These are phyloP conservation scores for Lamellibrachia satsuma DNA, from an alignment of 2,888 invertebrate species.

Conservation along the genomic window DNA sequence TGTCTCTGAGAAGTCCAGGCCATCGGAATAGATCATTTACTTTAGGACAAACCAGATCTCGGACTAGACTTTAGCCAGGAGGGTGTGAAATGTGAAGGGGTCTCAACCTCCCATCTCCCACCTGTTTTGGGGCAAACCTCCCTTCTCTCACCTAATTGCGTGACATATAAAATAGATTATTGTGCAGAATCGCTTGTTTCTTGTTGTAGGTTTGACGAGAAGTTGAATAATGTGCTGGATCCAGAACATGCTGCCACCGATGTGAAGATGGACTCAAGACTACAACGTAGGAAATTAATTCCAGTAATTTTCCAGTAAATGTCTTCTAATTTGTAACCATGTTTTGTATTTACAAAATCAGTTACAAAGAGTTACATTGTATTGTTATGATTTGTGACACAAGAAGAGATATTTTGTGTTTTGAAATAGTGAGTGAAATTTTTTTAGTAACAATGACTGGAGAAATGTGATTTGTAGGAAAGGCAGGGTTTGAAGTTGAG, in stretches of 20 bases:
- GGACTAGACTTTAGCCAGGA: no score
- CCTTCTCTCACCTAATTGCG: no score
- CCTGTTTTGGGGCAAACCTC: no score
- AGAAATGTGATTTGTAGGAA: no score
- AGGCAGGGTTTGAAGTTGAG: not conserved
- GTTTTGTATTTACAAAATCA: not conserved
- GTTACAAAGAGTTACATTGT: not conserved
- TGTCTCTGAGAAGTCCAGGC: no score
- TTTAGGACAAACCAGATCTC: no score
- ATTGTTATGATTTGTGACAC: no score
- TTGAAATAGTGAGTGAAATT: no score
- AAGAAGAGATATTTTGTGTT: no score
- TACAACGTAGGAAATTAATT: conserved; percentile 50
- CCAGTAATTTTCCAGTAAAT: conserved; percentile 7
- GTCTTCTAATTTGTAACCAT: not conserved
- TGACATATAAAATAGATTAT: conserved; percentile 18
- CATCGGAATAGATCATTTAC: no score
- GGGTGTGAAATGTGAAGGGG: not conserved
- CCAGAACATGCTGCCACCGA: conserved; percentile 49
- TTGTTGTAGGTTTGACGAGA: conserved; percentile 52
- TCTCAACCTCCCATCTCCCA: no score
- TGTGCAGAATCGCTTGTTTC: conserved; percentile 19
- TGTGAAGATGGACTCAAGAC: conserved; percentile 55
- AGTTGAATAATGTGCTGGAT: conserved; percentile 52
- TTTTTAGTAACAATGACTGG: no score